phyloP scores from a whole-genome alignment of 2,797 vertebrate genomes.

The Erethizon dorsatum region DNA sequence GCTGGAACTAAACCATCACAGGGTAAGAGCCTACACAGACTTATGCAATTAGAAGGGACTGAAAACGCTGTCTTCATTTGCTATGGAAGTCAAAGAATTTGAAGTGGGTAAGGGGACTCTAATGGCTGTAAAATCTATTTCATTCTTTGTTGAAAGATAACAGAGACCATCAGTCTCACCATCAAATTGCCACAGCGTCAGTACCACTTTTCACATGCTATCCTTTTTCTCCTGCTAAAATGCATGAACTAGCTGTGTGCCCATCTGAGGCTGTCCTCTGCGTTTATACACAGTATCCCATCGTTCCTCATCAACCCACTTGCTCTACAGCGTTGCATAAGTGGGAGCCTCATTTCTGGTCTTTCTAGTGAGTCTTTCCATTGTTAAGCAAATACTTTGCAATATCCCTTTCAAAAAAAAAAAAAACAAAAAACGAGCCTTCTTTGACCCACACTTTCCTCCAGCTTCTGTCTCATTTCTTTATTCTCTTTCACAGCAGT shows the following conservation, averaged over 20 bases:
- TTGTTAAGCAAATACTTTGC: background rate
- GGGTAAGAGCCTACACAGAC: background rate
- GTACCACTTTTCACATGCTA: rapidly evolving
- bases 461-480: background rate
- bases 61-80: background rate
- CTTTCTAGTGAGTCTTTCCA: background rate
- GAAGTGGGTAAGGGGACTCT: background rate
- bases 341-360: background rate
- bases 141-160: background rate
- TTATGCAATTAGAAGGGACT: background rate
- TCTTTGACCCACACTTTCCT: background rate
- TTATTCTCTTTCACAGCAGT: background rate
- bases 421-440: background rate
- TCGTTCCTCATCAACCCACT: background rate
- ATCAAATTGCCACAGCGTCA: background rate
- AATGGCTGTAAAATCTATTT: background rate
- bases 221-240: background rate
- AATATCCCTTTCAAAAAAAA: background rate
- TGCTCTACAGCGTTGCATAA: background rate
- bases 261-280: rapidly evolving
- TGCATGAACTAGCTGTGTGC: rapidly evolving
- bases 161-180: background rate
- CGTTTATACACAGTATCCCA: rapidly evolving
- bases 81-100: background rate
- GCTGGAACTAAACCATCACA: background rate